Conservation (phyloP, 1,140 invertebrate species). For the Pollicipes pollicipes region DNA sequence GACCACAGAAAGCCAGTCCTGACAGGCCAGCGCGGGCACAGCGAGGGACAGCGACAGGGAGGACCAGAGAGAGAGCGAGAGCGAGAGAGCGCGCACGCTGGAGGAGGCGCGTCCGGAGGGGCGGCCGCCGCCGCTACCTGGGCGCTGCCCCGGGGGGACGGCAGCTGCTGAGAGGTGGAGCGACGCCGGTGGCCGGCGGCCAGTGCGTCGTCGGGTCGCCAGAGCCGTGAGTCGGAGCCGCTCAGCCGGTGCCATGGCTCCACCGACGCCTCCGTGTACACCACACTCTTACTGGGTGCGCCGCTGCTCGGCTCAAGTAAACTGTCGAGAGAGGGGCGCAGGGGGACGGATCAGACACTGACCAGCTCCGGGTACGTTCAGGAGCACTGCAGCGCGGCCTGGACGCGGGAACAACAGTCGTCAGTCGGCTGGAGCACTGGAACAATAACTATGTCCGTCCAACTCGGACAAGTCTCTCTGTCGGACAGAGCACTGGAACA, state of each 20-base stretch:
- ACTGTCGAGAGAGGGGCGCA: background rate
- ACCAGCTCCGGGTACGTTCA: too few relatives aligned
- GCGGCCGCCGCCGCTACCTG: slow-evolving; percentile 13
- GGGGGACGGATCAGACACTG: background rate
- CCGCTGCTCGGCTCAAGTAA: background rate
- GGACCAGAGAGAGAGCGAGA: slow-evolving; percentile 52
- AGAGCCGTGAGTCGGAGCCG: background rate
- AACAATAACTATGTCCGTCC: too few relatives aligned
- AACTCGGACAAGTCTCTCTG: too few relatives aligned
- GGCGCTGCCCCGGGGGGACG: slow-evolving; percentile 10
- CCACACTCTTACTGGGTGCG: background rate
- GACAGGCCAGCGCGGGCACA: slow-evolving; percentile 36
- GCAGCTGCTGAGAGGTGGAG: background rate
- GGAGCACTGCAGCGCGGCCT: background rate
- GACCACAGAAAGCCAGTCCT: slow-evolving; percentile 18
- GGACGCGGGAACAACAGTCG: background rate
- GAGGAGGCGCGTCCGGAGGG: slow-evolving; percentile 13
- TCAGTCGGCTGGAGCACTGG: too few relatives aligned
- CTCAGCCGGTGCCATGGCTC: background rate
- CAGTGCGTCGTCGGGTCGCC: background rate
- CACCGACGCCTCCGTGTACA: background rate
- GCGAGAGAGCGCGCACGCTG: slow-evolving; percentile 13
- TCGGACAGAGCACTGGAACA: too few relatives aligned
- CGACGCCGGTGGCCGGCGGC: too few relatives aligned
- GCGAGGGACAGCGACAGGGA: too few relatives aligned